Evolutionary conservation across 2,888 invertebrate genomes (phyloP).

Genomic region (Pollenia amentaria): DNA sequence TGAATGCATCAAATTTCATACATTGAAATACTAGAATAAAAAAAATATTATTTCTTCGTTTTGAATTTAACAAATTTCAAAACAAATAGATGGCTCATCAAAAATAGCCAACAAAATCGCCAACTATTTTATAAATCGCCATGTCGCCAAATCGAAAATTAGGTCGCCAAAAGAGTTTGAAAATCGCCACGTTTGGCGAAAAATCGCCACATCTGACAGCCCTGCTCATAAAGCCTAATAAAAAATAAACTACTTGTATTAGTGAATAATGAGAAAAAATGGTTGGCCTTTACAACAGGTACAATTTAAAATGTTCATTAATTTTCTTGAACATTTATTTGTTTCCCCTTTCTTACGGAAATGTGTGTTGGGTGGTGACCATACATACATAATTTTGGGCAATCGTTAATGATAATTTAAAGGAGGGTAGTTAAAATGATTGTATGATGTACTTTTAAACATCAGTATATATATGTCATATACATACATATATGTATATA

Average conservation of each 20-base stretch:
- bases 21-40: no score
- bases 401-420: constrained; percentile 1
- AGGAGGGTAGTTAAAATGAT: constrained; percentile 15
- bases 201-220: no score
- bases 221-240: not conserved
- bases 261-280: not conserved
- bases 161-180: no score
- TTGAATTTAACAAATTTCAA: no score
- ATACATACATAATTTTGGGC: not conserved
- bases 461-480: not conserved
- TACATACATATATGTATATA: not conserved
- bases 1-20: no score
- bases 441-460: not conserved
- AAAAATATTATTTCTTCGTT: no score
- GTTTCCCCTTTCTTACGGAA: not conserved
- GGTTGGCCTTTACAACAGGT: not conserved
- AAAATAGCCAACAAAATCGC: no score
- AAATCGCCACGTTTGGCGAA: no score
- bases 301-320: constrained; percentile 48
- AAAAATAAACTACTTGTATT: constrained; percentile 9
- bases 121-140: no score
- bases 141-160: no score
- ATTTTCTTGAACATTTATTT: constrained; percentile 27
- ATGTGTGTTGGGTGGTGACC: not conserved
- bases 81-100: no score